Base-by-base conservation (phyloP, 2,888 invertebrate genomes). In the Flabesymbios commensalis region DNA sequence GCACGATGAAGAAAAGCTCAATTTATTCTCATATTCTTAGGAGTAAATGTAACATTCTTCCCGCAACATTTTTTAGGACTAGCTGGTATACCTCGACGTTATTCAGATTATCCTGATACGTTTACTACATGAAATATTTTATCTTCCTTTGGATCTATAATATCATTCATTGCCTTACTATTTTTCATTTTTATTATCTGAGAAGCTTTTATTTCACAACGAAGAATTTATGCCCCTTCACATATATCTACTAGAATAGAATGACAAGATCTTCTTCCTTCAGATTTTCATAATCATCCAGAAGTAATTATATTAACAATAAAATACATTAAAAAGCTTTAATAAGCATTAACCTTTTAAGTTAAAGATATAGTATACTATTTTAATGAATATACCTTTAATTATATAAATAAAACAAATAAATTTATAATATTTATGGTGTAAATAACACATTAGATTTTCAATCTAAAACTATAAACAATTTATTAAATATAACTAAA, bases 11-110 rank as follows among this genome's bases (percentile, higher is more conserved):
- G 88, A 84, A 89, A 89, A 86, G 86, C 86, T 80, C 89, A 90
- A 85, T 90, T 91, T 85, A 78, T 71, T 29, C 28, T 68, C 7
- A 90, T 90, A 86, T 90, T 90, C 86, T 79, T 89, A 73, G 89
- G 90, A 63, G 90, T 91, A 72, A 91, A 90, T 85, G 77, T 90
- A 86, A 90, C 90, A 0, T 89, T 91, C 82, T 90, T 91, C n/a
- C 90, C 90, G 0, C 89, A 89, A 86, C 89, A 91, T 84, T 90
- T 91, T 74, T 79, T 89, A 82, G 89, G 89, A 55, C 78, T 89
- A 83, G 85, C 85, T 31, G 88, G 89, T 0, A 90, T 90, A 83
- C 90, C 90, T 49, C 90, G 90, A 59, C 90, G 90, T 64, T 90
- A 90, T 55, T 88, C 89, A 2, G 89, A 90, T 80, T 90, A 89